These are phyloP conservation scores for Tychaedon coryphoeus DNA, from an alignment of 2,113 vertebrate species.

Conservation along the genomic window DNA sequence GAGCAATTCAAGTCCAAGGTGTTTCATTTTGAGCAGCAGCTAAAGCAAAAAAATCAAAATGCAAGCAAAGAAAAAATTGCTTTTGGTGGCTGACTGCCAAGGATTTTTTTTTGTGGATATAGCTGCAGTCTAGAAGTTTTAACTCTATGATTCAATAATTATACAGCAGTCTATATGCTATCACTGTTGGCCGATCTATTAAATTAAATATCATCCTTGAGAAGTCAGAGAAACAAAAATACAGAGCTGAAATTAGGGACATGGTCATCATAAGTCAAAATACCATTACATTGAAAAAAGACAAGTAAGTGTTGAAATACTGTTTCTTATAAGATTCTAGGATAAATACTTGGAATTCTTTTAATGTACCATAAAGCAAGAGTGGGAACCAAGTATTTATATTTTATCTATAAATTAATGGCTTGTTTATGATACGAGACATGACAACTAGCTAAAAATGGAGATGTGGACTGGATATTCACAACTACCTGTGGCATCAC, in stretches of 20 bases:
- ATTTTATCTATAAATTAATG: neutral
- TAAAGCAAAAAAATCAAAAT: conserved; percentile 57
- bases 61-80: conserved; percentile 13
- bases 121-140: conserved; percentile 50
- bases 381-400: neutral
- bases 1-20: conserved; percentile 65
- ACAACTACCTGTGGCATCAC: neutral
- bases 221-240: neutral
- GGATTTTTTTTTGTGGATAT: conserved; percentile 33
- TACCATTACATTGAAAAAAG: neutral
- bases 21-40: conserved; percentile 53
- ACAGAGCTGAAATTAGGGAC: neutral
- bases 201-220: conserved; percentile 21
- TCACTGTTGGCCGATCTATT: conserved; percentile 12
- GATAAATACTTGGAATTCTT: neutral
- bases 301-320: neutral
- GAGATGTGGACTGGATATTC: neutral
- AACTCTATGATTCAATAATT: conserved; percentile 25
- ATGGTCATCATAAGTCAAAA: neutral
- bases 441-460: neutral
- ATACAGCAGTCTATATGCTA: neutral
- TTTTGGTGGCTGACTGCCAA: conserved; percentile 56
- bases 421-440: neutral
- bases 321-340: neutral
- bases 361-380: neutral